Evolutionary conservation across 2,797 vertebrate genomes (phyloP).

Genomic region (Echiichthys vipera): DNA sequence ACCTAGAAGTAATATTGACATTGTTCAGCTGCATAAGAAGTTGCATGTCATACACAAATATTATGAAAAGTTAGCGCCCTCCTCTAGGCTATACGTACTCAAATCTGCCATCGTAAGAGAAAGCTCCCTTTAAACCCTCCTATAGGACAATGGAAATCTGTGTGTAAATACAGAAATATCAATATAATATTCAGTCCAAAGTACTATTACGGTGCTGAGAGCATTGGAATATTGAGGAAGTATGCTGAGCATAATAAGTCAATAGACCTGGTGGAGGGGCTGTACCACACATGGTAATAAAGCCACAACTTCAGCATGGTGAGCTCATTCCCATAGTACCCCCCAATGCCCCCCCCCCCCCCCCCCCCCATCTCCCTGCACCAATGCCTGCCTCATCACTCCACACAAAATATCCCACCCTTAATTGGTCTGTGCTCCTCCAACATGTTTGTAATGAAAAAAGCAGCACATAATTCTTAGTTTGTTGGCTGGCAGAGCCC

Average conservation of each 20-base stretch:
- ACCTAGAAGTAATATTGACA: conserved; percentile 80
- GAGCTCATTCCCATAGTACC: conserved; percentile 84
- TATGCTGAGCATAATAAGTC: conserved; percentile 62
- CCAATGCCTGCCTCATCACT: conserved; percentile 88
- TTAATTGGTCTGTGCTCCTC: conserved; percentile 99
- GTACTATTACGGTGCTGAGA: conserved; percentile 63
- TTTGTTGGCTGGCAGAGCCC: conserved; percentile 99
- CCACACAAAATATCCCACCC: conserved; percentile 93
- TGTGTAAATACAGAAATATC: conserved; percentile 57
- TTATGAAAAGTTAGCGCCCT: conserved; percentile 77
- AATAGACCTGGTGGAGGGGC: conserved; percentile 58
- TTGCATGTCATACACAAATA: conserved; percentile 81
- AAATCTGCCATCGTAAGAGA: conserved; percentile 56
- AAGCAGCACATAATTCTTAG: conserved; percentile 99
- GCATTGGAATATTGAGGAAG: conserved; percentile 59
- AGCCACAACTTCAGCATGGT: conserved; percentile 79
- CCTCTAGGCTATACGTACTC: conserved; percentile 37
- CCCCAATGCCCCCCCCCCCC: conserved; percentile 30
- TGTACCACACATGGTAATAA: conserved; percentile 71
- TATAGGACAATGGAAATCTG: conserved; percentile 47
- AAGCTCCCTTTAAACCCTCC: conserved; percentile 66
- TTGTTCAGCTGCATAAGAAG: conserved; percentile 77
- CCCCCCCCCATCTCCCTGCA: conserved; percentile 76
- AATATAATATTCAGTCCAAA: conserved; percentile 61
- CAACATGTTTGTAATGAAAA: conserved; percentile 99